Conservation (phyloP, 1,140 invertebrate species). For the Papilio dardanus region DNA sequence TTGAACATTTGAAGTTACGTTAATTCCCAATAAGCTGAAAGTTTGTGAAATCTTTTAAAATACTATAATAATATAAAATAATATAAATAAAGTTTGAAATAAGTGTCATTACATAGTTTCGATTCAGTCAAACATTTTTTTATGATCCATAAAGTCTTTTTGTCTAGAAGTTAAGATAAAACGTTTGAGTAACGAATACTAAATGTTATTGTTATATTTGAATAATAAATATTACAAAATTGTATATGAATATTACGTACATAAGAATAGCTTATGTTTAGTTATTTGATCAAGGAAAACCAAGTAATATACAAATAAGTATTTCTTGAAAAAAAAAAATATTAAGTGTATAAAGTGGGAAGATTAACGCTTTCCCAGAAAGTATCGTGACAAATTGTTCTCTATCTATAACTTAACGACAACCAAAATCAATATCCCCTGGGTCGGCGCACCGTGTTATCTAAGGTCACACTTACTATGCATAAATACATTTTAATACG, state of each 20-base stretch:
- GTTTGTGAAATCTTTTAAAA: no score
- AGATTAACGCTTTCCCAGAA: slow-evolving; percentile 34
- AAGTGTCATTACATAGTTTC: no score
- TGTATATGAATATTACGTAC: not conserved
- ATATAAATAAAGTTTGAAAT: no score
- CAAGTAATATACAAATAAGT: not conserved
- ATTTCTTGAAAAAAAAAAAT: slow-evolving; percentile 5
- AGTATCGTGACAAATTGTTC: slow-evolving; percentile 42
- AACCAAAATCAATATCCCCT: slow-evolving; percentile 54
- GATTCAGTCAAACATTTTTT: not conserved
- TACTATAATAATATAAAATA: no score
- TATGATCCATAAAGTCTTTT: not conserved
- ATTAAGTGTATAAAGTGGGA: not conserved
- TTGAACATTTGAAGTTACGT: no score
- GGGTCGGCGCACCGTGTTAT: slow-evolving; percentile 46
- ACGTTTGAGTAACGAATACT: not conserved
- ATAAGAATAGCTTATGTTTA: no score
- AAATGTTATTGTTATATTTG: not conserved
- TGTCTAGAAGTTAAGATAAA: not conserved
- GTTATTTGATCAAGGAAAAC: not conserved
- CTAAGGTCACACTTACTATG: slow-evolving; percentile 53
- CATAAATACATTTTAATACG: slow-evolving; percentile 59
- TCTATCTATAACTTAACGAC: slow-evolving; percentile 38
- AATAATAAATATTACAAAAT: not conserved
- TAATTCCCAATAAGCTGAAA: no score